phyloP scores from a whole-genome alignment of 1,140 invertebrate genomes.

The Parapsyche elsis region DNA sequence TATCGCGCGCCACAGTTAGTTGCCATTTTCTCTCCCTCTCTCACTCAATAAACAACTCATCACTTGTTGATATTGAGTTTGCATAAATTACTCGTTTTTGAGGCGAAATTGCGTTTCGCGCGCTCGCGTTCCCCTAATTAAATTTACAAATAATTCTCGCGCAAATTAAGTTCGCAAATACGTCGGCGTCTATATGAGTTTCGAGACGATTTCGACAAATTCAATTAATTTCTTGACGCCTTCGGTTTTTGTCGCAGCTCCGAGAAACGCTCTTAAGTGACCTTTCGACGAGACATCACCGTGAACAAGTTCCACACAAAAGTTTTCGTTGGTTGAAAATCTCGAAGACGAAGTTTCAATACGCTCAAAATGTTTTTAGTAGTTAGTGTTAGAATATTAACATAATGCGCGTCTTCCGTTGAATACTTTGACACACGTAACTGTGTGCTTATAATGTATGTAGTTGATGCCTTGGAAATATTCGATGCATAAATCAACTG shows the following conservation, averaged over 20 bases:
- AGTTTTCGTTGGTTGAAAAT: neutral
- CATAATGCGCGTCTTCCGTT: too few relatives aligned
- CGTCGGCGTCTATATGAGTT: neutral
- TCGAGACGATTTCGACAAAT: neutral
- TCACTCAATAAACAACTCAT: conserved; percentile 37
- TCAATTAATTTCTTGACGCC: conserved; percentile 3
- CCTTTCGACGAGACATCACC: neutral
- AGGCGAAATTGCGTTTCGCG: neutral
- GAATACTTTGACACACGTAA: neutral
- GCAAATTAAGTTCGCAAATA: conserved; percentile 37
- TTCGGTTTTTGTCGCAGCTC: too few relatives aligned
- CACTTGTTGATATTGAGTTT: conserved; percentile 41
- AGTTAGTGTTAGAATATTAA: neutral
- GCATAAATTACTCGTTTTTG: conserved; percentile 29
- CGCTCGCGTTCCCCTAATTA: neutral
- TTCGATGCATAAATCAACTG: too few relatives aligned
- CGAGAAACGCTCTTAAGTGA: too few relatives aligned
- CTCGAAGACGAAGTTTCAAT: too few relatives aligned
- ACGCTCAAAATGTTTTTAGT: neutral
- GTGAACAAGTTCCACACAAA: neutral
- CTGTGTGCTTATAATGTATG: neutral
- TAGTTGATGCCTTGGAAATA: too few relatives aligned
- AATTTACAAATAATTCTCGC: conserved; percentile 38
- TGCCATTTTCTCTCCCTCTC: neutral
- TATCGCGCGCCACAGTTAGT: neutral